phyloP scores from a whole-genome alignment of 1,140 invertebrate species.

The Drosophila repletoides region DNA sequence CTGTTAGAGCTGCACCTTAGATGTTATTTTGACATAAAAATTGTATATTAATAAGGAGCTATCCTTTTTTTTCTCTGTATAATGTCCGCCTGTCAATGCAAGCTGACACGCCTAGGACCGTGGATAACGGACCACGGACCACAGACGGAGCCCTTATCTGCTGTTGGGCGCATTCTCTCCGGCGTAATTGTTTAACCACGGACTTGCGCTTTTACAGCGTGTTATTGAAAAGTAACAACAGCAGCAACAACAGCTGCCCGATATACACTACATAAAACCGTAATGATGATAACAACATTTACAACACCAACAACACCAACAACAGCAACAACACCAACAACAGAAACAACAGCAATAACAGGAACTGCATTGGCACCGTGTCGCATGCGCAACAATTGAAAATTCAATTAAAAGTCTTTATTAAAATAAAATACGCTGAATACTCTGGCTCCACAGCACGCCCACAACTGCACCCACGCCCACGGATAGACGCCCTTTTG shows the following conservation, averaged over 20 bases:
- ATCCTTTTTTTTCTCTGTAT: too few relatives aligned
- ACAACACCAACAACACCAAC: conserved; percentile 39
- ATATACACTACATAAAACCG: conserved; percentile 16
- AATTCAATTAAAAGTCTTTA: conserved; percentile 81
- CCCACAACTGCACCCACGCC: conserved; percentile 17
- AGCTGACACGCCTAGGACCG: conserved; percentile 8
- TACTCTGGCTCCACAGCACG: conserved; percentile 41
- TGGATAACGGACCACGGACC: too few relatives aligned
- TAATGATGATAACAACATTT: conserved; percentile 20
- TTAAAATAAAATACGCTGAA: conserved; percentile 77
- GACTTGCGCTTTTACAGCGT: conserved; percentile 59
- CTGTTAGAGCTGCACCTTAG: too few relatives aligned
- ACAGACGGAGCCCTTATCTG: conserved; percentile 32
- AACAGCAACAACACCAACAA: conserved; percentile 35
- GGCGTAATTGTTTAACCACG: conserved; percentile 70
- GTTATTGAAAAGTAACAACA: conserved; percentile 46
- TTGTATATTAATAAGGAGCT: too few relatives aligned
- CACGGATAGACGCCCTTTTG: conserved; percentile 12
- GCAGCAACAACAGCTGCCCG: conserved; percentile 4
- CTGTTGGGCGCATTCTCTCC: conserved; percentile 7
- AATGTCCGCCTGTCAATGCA: conserved; percentile 17
- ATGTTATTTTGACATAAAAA: too few relatives aligned
- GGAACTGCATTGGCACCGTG: conserved; percentile 15
- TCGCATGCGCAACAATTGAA: conserved; percentile 68
- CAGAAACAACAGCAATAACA: conserved; percentile 10